phyloP scores from a whole-genome alignment of 2,113 vertebrate species.

The Choloepus hoffmanni region DNA sequence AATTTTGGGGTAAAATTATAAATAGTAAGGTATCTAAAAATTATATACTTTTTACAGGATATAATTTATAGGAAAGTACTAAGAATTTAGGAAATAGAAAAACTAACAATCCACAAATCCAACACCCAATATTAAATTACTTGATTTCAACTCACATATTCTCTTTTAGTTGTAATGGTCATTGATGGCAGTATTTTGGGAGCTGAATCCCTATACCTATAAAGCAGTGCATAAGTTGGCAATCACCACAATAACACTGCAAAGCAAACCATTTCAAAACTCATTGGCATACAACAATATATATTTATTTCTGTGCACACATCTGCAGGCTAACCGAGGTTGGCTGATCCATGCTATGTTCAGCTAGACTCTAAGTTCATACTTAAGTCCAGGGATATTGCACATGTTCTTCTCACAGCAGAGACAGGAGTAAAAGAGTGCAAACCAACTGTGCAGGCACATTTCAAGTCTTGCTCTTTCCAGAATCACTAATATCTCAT shows the following conservation, averaged over 20 bases:
- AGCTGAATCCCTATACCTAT: neutral
- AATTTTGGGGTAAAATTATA: neutral
- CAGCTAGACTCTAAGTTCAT: neutral
- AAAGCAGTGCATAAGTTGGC: neutral
- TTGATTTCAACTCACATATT: neutral
- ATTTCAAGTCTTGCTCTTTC: neutral
- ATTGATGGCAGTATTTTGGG: neutral
- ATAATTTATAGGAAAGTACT: neutral
- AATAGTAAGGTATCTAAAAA: constrained; percentile 3
- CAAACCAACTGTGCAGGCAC: neutral
- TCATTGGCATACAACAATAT: neutral
- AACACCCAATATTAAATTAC: neutral
- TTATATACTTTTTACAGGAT: neutral
- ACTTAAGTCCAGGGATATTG: neutral
- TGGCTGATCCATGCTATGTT: neutral
- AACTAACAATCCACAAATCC: neutral
- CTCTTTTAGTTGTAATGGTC: neutral
- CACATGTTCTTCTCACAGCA: neutral
- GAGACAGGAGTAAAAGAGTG: neutral
- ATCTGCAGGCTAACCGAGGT: neutral
- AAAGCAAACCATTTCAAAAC: neutral
- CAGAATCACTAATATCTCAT: neutral
- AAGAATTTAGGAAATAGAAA: neutral
- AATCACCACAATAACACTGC: neutral
- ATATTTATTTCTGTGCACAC: neutral